These are phyloP conservation scores for Linepithema humile DNA, from an alignment of 1,140 invertebrate species.

Conservation along the genomic window DNA sequence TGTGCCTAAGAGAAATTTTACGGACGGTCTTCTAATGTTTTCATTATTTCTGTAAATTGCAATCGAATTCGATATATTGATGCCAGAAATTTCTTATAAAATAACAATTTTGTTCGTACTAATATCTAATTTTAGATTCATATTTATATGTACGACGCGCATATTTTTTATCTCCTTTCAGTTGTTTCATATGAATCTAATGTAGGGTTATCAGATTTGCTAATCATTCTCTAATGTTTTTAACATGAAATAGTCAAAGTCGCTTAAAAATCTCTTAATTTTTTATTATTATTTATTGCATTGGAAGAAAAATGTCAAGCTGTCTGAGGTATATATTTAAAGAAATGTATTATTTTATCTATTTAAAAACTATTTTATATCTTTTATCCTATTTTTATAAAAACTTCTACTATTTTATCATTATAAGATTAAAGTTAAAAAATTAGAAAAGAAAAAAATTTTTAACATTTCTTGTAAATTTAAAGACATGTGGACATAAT, in stretches of 20 bases:
- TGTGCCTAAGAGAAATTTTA: neutral
- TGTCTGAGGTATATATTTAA: neutral
- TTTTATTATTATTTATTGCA: neutral
- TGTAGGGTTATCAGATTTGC: no score
- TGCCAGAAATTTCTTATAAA: neutral
- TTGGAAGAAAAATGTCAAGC: neutral
- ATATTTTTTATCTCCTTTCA: neutral
- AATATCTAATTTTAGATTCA: neutral
- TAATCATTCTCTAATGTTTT: no score
- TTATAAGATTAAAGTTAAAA: neutral
- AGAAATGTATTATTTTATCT: neutral
- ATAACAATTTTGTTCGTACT: neutral
- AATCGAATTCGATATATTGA: neutral
- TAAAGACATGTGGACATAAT: neutral
- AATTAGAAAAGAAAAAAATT: no score
- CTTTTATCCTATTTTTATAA: no score
- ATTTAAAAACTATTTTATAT: neutral
- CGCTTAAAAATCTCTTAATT: neutral
- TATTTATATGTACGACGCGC: neutral
- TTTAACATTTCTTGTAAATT: neutral
- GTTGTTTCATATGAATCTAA: no score
- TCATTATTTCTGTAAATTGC: neutral
- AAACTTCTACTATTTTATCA: no score
- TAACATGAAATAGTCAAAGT: no score
- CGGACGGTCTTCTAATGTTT: neutral